Percentiles rank a stretch among this genome's conserved stretches.
Evolutionary conservation across 2,888 invertebrate species (phyloP).

Genomic region (Orgyia antiqua): DNA sequence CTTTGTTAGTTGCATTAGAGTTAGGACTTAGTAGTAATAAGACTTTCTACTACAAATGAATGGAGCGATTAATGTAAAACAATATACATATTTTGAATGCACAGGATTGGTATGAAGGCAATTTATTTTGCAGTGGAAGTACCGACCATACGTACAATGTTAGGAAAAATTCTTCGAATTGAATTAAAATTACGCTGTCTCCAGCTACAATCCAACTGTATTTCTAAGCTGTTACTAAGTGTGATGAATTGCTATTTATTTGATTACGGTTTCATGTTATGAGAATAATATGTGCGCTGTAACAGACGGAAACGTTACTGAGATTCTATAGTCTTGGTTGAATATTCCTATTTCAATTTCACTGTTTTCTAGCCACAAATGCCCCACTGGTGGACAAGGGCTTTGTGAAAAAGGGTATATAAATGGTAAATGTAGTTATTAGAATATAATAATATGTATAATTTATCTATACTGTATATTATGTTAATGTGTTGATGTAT

Average conservation of each 20-base stretch:
- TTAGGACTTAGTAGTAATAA: slow-evolving; percentile 31
- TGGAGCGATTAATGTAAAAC: slow-evolving; percentile 29
- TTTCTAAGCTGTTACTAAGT: background rate
- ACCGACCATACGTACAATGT: slow-evolving; percentile 7
- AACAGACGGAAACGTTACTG: too few relatives aligned
- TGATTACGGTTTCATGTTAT: background rate
- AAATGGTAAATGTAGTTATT: too few relatives aligned
- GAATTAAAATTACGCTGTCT: slow-evolving; percentile 3
- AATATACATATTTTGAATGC: slow-evolving; percentile 27
- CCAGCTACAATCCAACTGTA: slow-evolving; percentile 1
- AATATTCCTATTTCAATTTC: too few relatives aligned
- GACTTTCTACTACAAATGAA: slow-evolving; percentile 27
- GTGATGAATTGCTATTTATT: background rate
- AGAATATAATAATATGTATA: too few relatives aligned
- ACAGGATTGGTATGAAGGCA: slow-evolving; percentile 22
- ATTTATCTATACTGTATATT: too few relatives aligned
- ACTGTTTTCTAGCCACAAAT: too few relatives aligned
- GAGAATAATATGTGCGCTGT: too few relatives aligned
- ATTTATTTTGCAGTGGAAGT: slow-evolving; percentile 11
- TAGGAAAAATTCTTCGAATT: slow-evolving; percentile 10
- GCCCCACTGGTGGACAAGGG: too few relatives aligned
- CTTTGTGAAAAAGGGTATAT: too few relatives aligned
- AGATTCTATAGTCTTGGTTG: too few relatives aligned
- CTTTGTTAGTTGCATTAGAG: slow-evolving; percentile 33
- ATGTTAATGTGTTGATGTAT: too few relatives aligned